phyloP scores from a whole-genome alignment of 2,113 vertebrate species.

The Naja naja region DNA sequence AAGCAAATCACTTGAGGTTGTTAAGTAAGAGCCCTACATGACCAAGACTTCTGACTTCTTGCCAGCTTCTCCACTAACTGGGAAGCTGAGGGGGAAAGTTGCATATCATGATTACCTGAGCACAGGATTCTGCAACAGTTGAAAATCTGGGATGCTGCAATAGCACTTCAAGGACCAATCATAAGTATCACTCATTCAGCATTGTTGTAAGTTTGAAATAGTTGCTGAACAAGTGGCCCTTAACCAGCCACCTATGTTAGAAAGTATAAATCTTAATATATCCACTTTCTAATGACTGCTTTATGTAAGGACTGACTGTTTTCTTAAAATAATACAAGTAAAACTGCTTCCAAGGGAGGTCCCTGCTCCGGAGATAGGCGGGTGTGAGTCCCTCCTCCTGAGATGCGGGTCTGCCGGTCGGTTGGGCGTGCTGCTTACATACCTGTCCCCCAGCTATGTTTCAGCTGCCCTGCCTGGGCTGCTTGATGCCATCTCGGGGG shows the following conservation, averaged over 20 bases:
- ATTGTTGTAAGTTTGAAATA: neutral
- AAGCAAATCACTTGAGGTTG: neutral
- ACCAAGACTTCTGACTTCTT: neutral
- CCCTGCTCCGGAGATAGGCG: no score
- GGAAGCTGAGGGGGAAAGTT: neutral
- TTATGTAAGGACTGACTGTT: neutral
- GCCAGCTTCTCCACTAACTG: neutral
- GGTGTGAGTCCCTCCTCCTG: no score
- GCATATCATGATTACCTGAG: neutral
- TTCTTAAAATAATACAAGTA: neutral
- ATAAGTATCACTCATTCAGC: neutral
- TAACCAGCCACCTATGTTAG: neutral
- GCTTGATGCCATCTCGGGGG: no score
- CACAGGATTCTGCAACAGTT: neutral
- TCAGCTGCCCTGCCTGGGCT: no score
- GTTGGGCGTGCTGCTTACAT: no score
- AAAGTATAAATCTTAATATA: neutral
- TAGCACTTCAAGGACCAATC: neutral
- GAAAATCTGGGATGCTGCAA: neutral
- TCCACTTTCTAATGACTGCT: neutral
- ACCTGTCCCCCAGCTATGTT: no score
- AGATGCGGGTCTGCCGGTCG: no score
- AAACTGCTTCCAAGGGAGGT: no score
- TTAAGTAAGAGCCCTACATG: neutral
- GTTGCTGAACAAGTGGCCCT: neutral